Conservation (phyloP, 2,113 vertebrate genomes). For the Triplophysa siluroides region DNA sequence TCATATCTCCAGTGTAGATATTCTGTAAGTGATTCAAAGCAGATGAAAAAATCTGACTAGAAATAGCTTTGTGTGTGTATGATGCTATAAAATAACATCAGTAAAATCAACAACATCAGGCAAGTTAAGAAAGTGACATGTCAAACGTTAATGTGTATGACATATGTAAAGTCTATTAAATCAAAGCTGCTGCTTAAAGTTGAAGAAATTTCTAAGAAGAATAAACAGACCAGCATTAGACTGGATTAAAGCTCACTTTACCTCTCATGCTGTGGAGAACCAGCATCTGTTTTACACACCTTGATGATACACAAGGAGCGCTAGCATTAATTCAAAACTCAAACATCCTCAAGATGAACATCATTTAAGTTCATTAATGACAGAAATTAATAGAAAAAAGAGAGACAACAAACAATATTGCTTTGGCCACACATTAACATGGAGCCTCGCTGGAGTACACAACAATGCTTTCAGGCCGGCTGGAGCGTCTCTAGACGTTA, state of each 20-base stretch:
- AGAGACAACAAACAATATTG: constrained; percentile 60
- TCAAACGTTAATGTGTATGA: background rate
- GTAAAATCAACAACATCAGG: no score
- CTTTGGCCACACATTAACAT: constrained; percentile 63
- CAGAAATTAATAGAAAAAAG: background rate
- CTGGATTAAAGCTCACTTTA: background rate
- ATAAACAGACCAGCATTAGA: background rate
- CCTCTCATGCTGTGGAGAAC: background rate
- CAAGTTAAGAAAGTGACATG: background rate
- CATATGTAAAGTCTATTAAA: background rate
- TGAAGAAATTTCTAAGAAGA: background rate
- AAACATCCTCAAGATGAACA: background rate
- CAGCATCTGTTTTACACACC: background rate
- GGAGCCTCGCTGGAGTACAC: constrained; percentile 53
- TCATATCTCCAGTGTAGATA: no score
- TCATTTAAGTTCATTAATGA: constrained; percentile 23
- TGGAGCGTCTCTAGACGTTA: constrained; percentile 62
- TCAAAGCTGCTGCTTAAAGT: background rate
- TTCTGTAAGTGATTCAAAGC: no score
- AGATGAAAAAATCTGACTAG: no score
- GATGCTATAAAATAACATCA: no score
- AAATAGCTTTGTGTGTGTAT: no score
- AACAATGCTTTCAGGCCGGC: constrained; percentile 67
- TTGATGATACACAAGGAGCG: background rate
- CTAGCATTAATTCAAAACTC: no score